Conservation (phyloP, 2,888 invertebrate species). For the Gastracanthus pulcherrimus region DNA sequence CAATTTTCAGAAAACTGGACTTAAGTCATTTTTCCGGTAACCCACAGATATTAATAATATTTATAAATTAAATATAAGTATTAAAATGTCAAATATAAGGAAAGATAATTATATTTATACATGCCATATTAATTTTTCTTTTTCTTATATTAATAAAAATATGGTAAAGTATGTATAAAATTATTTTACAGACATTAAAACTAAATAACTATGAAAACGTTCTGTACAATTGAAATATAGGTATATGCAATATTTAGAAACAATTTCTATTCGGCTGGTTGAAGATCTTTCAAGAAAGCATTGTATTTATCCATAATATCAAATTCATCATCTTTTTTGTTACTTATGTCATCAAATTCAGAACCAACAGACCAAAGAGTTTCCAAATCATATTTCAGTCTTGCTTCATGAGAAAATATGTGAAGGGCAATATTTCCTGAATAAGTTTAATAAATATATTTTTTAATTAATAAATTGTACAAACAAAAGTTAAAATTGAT, state of each 20-base stretch:
- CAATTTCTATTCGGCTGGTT: slow-evolving; percentile 79
- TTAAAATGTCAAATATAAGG: no score
- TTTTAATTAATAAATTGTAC: neutral
- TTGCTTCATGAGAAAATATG: slow-evolving; percentile 86
- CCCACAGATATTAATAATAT: no score
- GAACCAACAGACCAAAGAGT: slow-evolving; percentile 93
- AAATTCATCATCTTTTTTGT: slow-evolving; percentile 81
- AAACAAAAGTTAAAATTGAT: neutral
- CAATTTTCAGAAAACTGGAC: no score
- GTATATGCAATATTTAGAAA: slow-evolving; percentile 16
- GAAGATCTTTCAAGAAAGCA: slow-evolving; percentile 81
- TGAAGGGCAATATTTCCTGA: slow-evolving; percentile 95
- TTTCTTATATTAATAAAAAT: neutral
- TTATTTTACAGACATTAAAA: neutral
- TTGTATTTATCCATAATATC: slow-evolving; percentile 85
- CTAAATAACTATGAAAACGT: no score
- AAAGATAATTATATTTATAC: no score
- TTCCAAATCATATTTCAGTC: slow-evolving; percentile 91
- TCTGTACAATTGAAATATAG: neutral
- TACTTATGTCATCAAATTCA: slow-evolving; percentile 86
- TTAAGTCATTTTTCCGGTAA: no score
- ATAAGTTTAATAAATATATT: slow-evolving; percentile 67
- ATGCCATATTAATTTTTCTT: neutral
- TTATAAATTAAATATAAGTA: no score
- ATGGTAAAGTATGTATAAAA: neutral